phyloP scores from a whole-genome alignment of 2,888 invertebrate species.

The Archips xylosteana region DNA sequence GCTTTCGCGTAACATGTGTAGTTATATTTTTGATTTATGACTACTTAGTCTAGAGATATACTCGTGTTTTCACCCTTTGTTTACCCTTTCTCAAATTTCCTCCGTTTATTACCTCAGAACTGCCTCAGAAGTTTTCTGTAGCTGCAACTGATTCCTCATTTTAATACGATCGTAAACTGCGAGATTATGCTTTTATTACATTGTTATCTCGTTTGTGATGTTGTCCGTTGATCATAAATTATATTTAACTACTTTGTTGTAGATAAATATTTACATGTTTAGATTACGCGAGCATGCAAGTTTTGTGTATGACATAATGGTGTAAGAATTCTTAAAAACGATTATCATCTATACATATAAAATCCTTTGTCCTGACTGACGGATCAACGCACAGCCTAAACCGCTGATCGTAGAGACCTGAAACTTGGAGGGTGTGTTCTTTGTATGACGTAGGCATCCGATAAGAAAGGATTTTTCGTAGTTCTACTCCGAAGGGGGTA shows the following conservation, averaged over 20 bases:
- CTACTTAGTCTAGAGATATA: neutral
- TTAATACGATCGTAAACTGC: slow-evolving; percentile 51
- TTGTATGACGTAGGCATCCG: no score
- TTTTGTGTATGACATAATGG: slow-evolving; percentile 19
- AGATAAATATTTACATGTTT: slow-evolving; percentile 33
- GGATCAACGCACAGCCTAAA: no score
- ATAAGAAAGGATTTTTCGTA: no score
- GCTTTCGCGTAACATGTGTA: no score
- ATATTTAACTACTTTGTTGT: slow-evolving; percentile 26
- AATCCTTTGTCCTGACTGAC: no score
- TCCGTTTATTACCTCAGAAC: neutral
- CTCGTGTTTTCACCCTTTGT: neutral
- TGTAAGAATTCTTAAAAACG: neutral
- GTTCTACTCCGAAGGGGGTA: no score
- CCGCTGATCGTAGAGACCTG: no score
- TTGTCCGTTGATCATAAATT: slow-evolving; percentile 31
- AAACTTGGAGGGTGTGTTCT: no score
- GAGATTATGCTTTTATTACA: slow-evolving; percentile 48
- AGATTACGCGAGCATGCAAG: slow-evolving; percentile 14
- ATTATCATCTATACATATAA: no score
- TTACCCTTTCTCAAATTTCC: neutral
- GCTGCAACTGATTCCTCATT: slow-evolving; percentile 32
- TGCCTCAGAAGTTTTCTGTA: neutral
- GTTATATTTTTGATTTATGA: neutral
- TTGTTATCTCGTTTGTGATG: slow-evolving; percentile 49